phyloP scores from a whole-genome alignment of 2,113 vertebrate species.

The Puntigrus tetrazona region DNA sequence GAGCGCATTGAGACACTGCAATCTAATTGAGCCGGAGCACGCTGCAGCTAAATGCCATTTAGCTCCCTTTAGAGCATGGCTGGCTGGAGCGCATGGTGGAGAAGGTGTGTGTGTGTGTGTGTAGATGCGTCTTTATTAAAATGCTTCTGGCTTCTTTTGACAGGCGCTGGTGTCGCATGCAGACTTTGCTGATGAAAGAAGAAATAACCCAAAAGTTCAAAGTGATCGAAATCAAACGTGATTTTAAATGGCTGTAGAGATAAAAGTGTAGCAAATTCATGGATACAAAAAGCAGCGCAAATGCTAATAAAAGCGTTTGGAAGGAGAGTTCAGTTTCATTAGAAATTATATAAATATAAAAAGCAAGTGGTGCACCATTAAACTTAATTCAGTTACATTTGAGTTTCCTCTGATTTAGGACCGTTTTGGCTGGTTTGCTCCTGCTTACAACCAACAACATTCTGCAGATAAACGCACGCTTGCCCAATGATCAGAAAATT shows the following conservation, averaged over 20 bases:
- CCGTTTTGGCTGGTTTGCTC: not conserved
- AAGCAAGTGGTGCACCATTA: not conserved
- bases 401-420: not conserved
- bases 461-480: not conserved
- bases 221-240: not conserved
- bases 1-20: not conserved
- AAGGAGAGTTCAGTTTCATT: not conserved
- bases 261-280: not conserved
- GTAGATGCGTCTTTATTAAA: not conserved
- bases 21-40: not conserved
- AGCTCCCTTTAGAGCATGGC: not conserved
- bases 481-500: not conserved
- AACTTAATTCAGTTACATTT: not conserved
- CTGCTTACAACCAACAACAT: not conserved
- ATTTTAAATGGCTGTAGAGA: not conserved
- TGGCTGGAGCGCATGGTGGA: not conserved
- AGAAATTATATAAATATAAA: not conserved
- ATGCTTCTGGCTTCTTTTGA: not conserved
- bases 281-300: not conserved
- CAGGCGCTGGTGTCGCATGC: not conserved
- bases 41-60: conserved; percentile 5
- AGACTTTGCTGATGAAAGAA: not conserved
- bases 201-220: not conserved
- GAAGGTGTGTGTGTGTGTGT: not conserved
- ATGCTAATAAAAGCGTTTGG: not conserved